Evolutionary conservation across 1,140 invertebrate genomes (phyloP), one percentile per base, ranked within the genome.

Genomic region (Trypoxylus dichotomus): DNA sequence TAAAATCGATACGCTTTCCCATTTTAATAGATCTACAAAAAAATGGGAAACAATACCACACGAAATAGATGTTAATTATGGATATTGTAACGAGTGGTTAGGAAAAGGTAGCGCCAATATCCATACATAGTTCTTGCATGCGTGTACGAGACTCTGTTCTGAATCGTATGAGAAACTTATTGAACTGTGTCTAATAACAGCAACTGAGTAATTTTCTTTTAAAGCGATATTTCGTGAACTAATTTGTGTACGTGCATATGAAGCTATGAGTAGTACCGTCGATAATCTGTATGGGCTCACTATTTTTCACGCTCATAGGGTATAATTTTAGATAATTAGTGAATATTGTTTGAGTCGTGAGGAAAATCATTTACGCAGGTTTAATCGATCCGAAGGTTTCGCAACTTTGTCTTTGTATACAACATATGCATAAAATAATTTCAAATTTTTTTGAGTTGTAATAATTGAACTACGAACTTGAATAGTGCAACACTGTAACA

Each of bases 1-100:
- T 68, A 68, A 68, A 68, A 68, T 68, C 60, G 60, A 68, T 68
- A 68, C 60, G 60, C 60, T 68, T 68, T 68, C 60, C 60, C 5
- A 29, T 6, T 68, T 68, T 68, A 68, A 68, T 24, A 68, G 60
- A 27, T 27, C 60, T 27, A 25, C 19, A 68, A 68, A 68, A 29
- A 27, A 68, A 68, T 27, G 8, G 8, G 60, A 24, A 58, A 68
- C 60, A 58, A 58, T 58, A 68, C 60, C 24, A 27, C 27, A 15
- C 60, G 15, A 25, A 68, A 68, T 68, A 68, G 24, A 68, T 68
- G 25, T 24, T 68, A 68, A 68, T 68, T 68, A 68, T 13, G 60
- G 2, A 29, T 10, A 68, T 24, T 25, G 60, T 63, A 63, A 63
- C 10, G 19, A 21, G 15, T 58, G 13, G 15, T 25, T 29, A 24